Base-by-base conservation (phyloP, 2,888 invertebrate genomes). In the Aporophyla lueneburgensis region DNA sequence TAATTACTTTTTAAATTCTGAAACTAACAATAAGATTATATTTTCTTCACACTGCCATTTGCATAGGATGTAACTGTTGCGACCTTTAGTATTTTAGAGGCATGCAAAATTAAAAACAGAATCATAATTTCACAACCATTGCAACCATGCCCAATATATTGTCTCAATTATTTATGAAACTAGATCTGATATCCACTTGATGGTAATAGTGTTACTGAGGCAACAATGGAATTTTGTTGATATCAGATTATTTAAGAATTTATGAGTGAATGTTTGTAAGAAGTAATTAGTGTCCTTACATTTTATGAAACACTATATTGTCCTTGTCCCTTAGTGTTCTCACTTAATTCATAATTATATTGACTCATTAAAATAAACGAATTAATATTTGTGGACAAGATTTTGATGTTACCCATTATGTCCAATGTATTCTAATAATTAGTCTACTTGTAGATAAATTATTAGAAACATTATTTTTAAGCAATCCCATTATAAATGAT, bases 141-240 rank as follows among this genome's bases (percentile, higher is more conserved):
- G 33, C 27, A 33, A 7, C 21, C 5, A 27, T 33, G n/a, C 12
- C 0, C n/a, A 71, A 7, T 49, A 24, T 9, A 49, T 16, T 77
- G 21, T 21, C 24, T 21, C 10, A 33, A 54, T 66, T 49, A 40
- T 21, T 77, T 24, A 53, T 19, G 14, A 46, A 65, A 65, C 7
- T 53, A 43, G 21, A 58, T 76, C n/a, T 56, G 3, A 33, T n/a
- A 73, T 74, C 49, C 49, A 16, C 19, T 53, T 59, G 14, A 53
- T 53, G 21, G 43, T 46, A 51, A 61, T 27, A 27, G 12, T 43
- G 51, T 61, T 43, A n/a, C 53, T 19, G n/a, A 76, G 43, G 46
- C 51, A 61, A 27, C 63, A 33, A 53, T 24, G 24, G 10, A 33
- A 2, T 33, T 33, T 10, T 40, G 5, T 40, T 24, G 9, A 1